Evolutionary conservation across 2,797 vertebrate genomes (phyloP).

Genomic region (Hirundo rustica): DNA sequence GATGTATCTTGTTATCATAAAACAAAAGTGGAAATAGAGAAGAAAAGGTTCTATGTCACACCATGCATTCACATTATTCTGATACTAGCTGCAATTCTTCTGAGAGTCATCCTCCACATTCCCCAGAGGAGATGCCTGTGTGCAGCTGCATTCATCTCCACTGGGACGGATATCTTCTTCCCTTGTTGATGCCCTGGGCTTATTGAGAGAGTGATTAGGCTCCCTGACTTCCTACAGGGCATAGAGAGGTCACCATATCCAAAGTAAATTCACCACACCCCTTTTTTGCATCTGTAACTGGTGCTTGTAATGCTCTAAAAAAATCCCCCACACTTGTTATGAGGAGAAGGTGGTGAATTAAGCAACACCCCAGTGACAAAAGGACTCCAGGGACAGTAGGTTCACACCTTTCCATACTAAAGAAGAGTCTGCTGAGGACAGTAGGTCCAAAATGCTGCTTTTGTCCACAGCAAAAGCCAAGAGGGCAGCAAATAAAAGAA

Average conservation of each 20-base stretch:
- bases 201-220: neutral
- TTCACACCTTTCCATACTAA: neutral
- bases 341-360: neutral
- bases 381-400: neutral
- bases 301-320: accelerated
- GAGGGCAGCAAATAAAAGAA: neutral
- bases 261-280: neutral
- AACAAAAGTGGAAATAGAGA: neutral
- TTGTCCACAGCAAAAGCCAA: neutral
- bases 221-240: neutral
- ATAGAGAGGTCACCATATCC: neutral
- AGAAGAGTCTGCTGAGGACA: neutral
- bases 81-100: neutral
- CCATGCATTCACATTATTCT: neutral
- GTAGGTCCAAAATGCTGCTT: neutral
- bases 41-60: neutral
- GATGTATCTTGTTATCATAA: neutral
- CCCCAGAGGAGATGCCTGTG: neutral
- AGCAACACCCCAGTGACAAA: neutral
- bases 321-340: accelerated
- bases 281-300: neutral
- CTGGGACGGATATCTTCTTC: neutral
- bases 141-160: neutral
- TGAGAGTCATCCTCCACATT: neutral
- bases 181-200: neutral